Conservation (phyloP, 2,113 vertebrate genomes). For the Platanista minor region DNA sequence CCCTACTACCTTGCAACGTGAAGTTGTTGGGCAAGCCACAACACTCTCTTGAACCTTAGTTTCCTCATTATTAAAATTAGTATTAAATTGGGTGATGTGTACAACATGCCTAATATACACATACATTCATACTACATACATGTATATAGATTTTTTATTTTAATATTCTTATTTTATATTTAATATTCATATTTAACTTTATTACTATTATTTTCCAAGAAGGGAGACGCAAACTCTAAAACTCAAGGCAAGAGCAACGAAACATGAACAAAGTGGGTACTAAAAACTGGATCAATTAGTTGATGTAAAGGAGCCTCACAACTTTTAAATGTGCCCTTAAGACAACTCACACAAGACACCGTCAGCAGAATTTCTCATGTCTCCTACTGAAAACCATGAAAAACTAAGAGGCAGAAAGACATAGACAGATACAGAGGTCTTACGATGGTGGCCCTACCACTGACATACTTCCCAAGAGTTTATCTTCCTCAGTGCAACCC, state of each 20-base stretch:
- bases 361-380: not conserved
- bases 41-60: not conserved
- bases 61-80: conserved; percentile 34
- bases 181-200: not conserved
- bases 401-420: not conserved
- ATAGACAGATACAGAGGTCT: not conserved
- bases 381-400: not conserved
- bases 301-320: not conserved
- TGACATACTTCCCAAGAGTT: not conserved
- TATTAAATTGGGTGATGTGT: not conserved
- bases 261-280: not conserved
- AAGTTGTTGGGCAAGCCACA: not conserved
- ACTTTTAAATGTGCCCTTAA: not conserved
- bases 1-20: not conserved
- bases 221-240: not conserved
- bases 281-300: not conserved
- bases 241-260: not conserved
- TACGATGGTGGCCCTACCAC: not conserved
- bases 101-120: not conserved
- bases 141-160: not conserved
- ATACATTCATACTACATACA: not conserved
- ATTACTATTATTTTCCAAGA: not conserved
- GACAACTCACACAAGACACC: not conserved
- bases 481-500: not conserved
- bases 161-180: not conserved